Base-by-base conservation (phyloP, 2,797 vertebrate genomes). In the Syngnathus acus region DNA sequence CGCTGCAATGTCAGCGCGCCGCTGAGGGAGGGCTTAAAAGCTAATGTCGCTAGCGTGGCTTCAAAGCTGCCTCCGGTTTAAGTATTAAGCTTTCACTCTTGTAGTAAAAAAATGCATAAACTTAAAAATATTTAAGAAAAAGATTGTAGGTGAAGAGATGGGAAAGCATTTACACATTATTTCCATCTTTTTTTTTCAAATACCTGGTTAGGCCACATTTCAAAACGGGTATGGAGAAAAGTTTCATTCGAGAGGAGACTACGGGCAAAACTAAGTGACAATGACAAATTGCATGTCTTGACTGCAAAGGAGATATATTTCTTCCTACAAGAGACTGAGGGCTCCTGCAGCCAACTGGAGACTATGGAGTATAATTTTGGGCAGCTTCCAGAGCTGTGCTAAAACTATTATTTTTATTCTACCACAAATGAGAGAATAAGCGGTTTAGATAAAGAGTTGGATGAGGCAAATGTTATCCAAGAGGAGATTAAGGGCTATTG, bases 41-140 rank as follows among this genome's bases (percentile, higher is more conserved):
- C 55, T 57, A 57, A 57, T 37, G 42, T 59, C 42, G 43, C 58
- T 68, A 59, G 61, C 32, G 57, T 57, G 55, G 17, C 55, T 57
- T 57, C 55, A 57, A 57, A 57, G 55, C 50, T 9, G 9, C 19
- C 50, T 21, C 8, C 55, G 17, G 11, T 57, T 57, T 14, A 57
- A 37, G 55, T 37, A 57, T 38, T 57, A 57, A 17, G 55, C 37
- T 16, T 57, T 38, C 37, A 32, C 6, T 32, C 13, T 16, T 37
- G 37, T 21, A 17, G 26, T 37, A 37, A 17, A 6, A 32, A n/a
- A 50, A 50, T 16, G 1, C 17, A 50, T 50, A 8, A 50, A 17
- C 6, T 7, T 50, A 50, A 19, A 50, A 50, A 19, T n/a, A 32
- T 32, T 32, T 32, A 32, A 32, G 23, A 5, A 51, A 51, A 51